Percentiles rank a stretch among this genome's conserved stretches.
phyloP scores from a whole-genome alignment of 2,888 invertebrate genomes.

The Diarsia brunnea region DNA sequence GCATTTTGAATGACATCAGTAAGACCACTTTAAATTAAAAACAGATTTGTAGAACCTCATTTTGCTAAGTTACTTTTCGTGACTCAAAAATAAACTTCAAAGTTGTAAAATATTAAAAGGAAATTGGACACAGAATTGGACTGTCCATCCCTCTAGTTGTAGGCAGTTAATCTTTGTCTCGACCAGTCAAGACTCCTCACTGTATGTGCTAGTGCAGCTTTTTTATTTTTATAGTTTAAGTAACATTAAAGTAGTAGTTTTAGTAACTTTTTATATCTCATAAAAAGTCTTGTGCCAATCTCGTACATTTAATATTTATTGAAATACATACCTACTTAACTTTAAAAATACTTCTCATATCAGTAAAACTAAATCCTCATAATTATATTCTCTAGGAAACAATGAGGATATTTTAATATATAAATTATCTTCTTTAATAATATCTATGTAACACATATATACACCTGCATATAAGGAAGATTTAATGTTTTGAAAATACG shows the following conservation, averaged over 20 bases:
- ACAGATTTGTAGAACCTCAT: slow-evolving; percentile 18
- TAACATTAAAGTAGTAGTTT: slow-evolving; percentile 32
- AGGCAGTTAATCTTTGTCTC: slow-evolving; percentile 14
- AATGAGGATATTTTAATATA: slow-evolving; percentile 14
- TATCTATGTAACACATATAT: slow-evolving; percentile 11
- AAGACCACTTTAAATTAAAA: slow-evolving; percentile 13
- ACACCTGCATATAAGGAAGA: slow-evolving; percentile 3
- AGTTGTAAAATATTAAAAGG: neutral
- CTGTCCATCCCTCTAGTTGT: neutral
- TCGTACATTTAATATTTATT: slow-evolving; percentile 47
- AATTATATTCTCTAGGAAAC: slow-evolving; percentile 16
- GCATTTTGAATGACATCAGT: neutral
- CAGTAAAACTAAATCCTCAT: slow-evolving; percentile 5
- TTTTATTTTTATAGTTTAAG: slow-evolving; percentile 39
- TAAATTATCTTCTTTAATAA: slow-evolving; percentile 18
- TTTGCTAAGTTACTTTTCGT: neutral
- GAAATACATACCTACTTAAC: slow-evolving; percentile 19
- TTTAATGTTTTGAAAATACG: slow-evolving; percentile 18
- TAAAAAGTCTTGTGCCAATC: slow-evolving; percentile 52
- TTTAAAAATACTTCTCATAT: slow-evolving; percentile 22
- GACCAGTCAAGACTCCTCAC: slow-evolving; percentile 6
- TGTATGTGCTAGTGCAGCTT: slow-evolving; percentile 22
- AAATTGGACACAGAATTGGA: slow-evolving; percentile 18
- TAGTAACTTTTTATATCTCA: slow-evolving; percentile 42
- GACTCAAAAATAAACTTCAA: neutral